phyloP scores from a whole-genome alignment of 2,113 vertebrate genomes.

The Gopherus flavomarginatus region DNA sequence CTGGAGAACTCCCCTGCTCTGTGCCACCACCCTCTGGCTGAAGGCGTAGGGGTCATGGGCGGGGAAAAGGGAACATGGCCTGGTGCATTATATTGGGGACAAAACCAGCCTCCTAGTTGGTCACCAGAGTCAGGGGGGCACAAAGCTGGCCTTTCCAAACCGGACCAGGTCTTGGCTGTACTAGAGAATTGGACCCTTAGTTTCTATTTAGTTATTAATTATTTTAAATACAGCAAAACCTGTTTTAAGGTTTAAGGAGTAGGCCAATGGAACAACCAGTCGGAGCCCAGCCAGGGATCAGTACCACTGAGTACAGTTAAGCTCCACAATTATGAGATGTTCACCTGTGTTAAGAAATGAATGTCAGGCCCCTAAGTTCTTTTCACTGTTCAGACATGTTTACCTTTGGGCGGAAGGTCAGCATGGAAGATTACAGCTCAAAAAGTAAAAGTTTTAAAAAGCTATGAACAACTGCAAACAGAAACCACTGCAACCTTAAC shows the following conservation, averaged over 20 bases:
- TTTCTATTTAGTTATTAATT: background rate
- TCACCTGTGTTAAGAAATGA: background rate
- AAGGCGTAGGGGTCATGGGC: background rate
- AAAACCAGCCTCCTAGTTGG: background rate
- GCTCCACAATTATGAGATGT: accelerated
- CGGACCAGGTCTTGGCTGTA: background rate
- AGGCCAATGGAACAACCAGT: background rate
- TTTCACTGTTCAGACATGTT: accelerated
- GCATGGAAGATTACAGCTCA: background rate
- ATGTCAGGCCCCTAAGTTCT: background rate
- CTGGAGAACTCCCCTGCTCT: background rate
- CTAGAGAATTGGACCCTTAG: background rate
- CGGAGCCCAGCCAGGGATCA: background rate
- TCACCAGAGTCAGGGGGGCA: background rate
- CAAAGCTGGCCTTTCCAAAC: background rate
- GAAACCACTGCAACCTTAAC: background rate
- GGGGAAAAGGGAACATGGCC: background rate
- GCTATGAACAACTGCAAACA: background rate
- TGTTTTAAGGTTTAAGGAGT: background rate
- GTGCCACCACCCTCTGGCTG: background rate
- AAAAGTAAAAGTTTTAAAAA: background rate
- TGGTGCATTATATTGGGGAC: background rate
- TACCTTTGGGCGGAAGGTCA: background rate
- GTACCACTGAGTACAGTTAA: background rate
- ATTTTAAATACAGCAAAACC: background rate